Evolutionary conservation across 2,113 vertebrate genomes (phyloP).

Genomic region (Puffinus mauretanicus): DNA sequence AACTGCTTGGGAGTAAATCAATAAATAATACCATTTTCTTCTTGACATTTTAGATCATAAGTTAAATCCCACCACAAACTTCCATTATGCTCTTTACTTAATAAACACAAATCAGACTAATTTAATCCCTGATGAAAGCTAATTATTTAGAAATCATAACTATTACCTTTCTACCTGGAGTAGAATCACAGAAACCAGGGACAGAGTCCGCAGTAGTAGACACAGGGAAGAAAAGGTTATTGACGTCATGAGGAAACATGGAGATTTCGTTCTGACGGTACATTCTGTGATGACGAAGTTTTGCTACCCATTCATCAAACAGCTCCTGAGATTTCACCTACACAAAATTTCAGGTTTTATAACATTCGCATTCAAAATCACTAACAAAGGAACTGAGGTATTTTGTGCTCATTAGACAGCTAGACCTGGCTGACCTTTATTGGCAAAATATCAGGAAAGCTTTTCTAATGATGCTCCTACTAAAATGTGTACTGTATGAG

Average conservation of each 20-base stretch:
- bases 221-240: conserved; percentile 81
- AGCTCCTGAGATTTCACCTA: conserved; percentile 93
- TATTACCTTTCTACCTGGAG: conserved; percentile 84
- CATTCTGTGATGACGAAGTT: conserved; percentile 91
- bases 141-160: background rate
- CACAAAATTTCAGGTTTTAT: background rate
- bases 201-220: conserved; percentile 75
- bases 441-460: background rate
- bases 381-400: background rate
- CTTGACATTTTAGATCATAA: background rate
- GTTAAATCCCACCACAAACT: background rate
- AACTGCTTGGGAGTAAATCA: background rate
- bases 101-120: background rate
- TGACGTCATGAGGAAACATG: conserved; percentile 86
- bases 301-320: conserved; percentile 96
- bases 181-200: conserved; percentile 73
- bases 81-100: background rate
- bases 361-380: background rate
- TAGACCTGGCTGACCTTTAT: background rate
- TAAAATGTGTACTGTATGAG: background rate
- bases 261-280: conserved; percentile 96
- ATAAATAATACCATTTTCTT: background rate
- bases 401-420: background rate
- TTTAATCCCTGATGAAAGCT: background rate
- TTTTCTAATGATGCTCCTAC: background rate